Percentiles rank a stretch among this genome's conserved stretches.
Conservation (phyloP, 1,140 invertebrate species). For the Diorhabda elongata region DNA sequence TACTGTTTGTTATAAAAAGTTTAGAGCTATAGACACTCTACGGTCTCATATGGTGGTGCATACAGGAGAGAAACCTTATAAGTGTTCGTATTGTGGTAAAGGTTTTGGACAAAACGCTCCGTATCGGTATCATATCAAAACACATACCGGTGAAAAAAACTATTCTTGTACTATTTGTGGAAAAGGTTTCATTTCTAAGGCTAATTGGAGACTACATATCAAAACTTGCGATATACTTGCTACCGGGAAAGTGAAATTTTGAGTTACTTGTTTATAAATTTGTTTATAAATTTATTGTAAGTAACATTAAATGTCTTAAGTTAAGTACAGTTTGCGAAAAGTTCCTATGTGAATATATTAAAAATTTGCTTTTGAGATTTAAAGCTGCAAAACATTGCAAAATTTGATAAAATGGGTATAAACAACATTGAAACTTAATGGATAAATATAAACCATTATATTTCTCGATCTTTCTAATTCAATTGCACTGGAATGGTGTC, state of each 20-base stretch:
- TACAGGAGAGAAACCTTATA: constrained; percentile 51
- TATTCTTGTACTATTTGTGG: constrained; percentile 56
- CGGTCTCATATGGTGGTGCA: constrained; percentile 60
- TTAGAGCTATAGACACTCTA: constrained; percentile 55
- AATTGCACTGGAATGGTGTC: too few relatives aligned
- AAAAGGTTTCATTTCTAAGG: constrained; percentile 62
- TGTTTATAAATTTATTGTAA: too few relatives aligned
- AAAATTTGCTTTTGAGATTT: too few relatives aligned
- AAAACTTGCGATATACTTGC: constrained; percentile 45
- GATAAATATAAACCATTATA: too few relatives aligned
- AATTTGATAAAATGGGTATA: too few relatives aligned
- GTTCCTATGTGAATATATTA: too few relatives aligned
- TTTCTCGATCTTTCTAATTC: too few relatives aligned
- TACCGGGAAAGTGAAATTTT: background rate
- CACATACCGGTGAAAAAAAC: constrained; percentile 52
- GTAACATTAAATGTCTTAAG: too few relatives aligned
- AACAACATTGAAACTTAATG: too few relatives aligned
- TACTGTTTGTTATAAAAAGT: constrained; percentile 53
- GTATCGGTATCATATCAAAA: constrained; percentile 48
- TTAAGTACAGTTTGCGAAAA: too few relatives aligned
- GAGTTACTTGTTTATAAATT: too few relatives aligned
- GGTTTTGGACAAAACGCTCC: constrained; percentile 51
- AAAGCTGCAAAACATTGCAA: too few relatives aligned
- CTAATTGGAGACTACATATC: constrained; percentile 57
- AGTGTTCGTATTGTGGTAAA: constrained; percentile 52